phyloP scores from a whole-genome alignment of 1,140 invertebrate species.

The Drosophila pandora region DNA sequence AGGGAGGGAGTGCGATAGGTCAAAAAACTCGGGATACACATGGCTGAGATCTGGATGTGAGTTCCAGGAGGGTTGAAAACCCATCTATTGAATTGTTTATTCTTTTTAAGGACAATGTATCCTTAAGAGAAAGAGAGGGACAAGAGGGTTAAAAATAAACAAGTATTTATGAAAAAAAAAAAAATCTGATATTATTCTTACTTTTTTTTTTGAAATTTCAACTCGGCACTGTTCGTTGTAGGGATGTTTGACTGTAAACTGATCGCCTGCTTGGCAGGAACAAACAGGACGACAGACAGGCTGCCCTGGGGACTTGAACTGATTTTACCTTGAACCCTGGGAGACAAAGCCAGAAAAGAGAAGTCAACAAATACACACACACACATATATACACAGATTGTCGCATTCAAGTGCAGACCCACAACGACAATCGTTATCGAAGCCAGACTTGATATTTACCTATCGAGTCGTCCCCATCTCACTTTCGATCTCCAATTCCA shows the following conservation, averaged over 20 bases:
- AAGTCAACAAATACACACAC: slow-evolving; percentile 47
- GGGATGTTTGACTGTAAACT: slow-evolving; percentile 19
- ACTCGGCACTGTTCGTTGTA: neutral
- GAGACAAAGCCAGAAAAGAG: slow-evolving; percentile 20
- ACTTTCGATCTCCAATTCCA: neutral
- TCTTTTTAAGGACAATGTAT: neutral
- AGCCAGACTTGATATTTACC: slow-evolving; percentile 23
- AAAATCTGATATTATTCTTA: too few relatives aligned
- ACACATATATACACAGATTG: slow-evolving; percentile 41
- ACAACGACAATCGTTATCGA: slow-evolving; percentile 30
- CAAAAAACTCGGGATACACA: slow-evolving; percentile 52
- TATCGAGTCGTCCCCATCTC: slow-evolving; percentile 10
- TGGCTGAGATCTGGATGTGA: slow-evolving; percentile 17
- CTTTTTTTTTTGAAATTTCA: too few relatives aligned
- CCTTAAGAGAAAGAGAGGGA: neutral
- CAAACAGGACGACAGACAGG: slow-evolving; percentile 22
- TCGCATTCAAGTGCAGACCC: slow-evolving; percentile 38
- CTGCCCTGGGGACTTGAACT: slow-evolving; percentile 47
- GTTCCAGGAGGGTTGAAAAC: slow-evolving; percentile 30
- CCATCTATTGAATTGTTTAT: slow-evolving; percentile 48
- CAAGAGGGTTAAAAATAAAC: slow-evolving; percentile 25
- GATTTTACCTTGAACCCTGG: slow-evolving; percentile 56
- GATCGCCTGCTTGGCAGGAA: slow-evolving; percentile 46
- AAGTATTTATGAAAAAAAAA: neutral
- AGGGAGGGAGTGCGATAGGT: slow-evolving; percentile 40